Conservation (phyloP, 2,113 vertebrate genomes). For the Tetraodon nigroviridis region DNA sequence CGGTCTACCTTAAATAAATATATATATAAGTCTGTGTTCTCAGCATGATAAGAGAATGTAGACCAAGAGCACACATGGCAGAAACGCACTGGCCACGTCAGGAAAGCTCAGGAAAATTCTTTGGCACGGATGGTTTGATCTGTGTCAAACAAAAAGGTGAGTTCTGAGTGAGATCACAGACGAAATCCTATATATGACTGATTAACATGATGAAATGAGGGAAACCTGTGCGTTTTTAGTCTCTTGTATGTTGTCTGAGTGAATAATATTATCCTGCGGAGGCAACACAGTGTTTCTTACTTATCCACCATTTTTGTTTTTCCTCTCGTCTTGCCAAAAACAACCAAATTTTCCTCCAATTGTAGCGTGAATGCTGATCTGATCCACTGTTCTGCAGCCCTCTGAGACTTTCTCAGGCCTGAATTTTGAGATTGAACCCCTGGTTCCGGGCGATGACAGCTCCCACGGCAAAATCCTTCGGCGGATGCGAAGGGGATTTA, state of each 20-base stretch:
- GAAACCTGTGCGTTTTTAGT: conserved; percentile 1
- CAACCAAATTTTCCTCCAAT: conserved; percentile 41
- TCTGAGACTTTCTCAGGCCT: conserved; percentile 29
- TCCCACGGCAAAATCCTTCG: conserved; percentile 32
- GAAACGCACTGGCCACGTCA: not conserved
- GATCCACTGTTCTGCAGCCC: conserved; percentile 31
- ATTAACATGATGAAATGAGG: conserved; percentile 11
- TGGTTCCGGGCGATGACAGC: conserved; percentile 50
- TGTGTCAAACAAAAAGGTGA: conserved; percentile 8
- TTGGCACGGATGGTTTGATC: conserved; percentile 10
- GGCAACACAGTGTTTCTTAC: not conserved
- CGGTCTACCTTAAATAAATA: conserved; percentile 40
- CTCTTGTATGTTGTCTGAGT: not conserved
- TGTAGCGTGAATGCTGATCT: conserved; percentile 23
- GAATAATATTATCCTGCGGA: not conserved
- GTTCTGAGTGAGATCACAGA: not conserved
- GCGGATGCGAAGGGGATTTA: conserved; percentile 19
- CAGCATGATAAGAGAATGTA: conserved; percentile 51
- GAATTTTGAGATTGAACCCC: conserved; percentile 54
- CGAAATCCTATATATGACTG: conserved; percentile 1
- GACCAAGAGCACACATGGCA: conserved; percentile 27
- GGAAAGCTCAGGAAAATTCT: conserved; percentile 15
- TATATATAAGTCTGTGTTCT: conserved; percentile 21
- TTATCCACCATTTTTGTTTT: not conserved
- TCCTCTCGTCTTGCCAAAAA: conserved; percentile 35